Base-by-base conservation (phyloP, 2,888 invertebrate genomes). In the Laothoe populi region DNA sequence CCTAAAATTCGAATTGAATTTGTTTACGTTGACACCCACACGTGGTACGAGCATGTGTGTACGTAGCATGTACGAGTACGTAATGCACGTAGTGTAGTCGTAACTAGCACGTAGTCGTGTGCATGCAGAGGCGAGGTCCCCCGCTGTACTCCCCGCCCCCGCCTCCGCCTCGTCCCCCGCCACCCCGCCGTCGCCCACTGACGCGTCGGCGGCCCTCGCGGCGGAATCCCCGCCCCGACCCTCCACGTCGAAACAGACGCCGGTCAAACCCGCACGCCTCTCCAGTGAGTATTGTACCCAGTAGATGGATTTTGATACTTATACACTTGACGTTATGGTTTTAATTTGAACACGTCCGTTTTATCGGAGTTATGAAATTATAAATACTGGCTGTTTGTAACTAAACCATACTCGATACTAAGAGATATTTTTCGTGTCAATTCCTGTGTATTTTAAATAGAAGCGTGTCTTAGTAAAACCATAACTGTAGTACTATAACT, bases 81-180 rank as follows among this genome's bases (percentile, higher is more conserved):
- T 73, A 75, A 70, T 62, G 83, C 79, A 80, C 79, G 85, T 86
- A 87, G 87, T 71, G 79, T 88, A 87, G 85, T 68, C 75, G 77
- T 88, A 88, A 89, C 82, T 84, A 82, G 91, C 91, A 90, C 90
- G 90, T 91, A 91, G 91, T 77, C 81, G 82, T 84, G 76, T 85
- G 81, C 91, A 91, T 90, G 92, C 90, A 91, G 91, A 86, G 73
- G 72, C 77, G 72, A 77, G 75, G 74, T 76, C 76, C 72, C 72
- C 79, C 77, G 77, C 75, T 70, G 72, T 70, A 63, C 66, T 70
- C 59, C 64, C 76, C 69, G 72, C 75, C 64, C 66, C 75, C 64
- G 53, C 66, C 66, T 62, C 77, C 65, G 64, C 66, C 64, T 66
- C 69, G 59, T 59, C 68, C 64, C 63, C 68, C 69, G 66, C 68